phyloP scores from a whole-genome alignment of 2,797 vertebrate genomes.

The Poecilia wingei region DNA sequence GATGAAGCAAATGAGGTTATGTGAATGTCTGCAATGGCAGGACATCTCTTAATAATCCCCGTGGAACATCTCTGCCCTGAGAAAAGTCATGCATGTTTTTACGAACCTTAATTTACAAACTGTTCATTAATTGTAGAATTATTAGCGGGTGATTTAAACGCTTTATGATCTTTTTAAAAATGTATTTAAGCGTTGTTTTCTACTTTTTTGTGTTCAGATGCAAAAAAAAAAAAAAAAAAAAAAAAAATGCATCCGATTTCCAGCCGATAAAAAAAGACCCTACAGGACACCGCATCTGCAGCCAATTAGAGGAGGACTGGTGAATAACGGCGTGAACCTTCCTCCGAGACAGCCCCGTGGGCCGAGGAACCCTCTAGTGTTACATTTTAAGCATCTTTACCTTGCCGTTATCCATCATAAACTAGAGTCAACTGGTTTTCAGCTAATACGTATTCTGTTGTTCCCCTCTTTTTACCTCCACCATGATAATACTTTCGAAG shows the following conservation, averaged over 20 bases:
- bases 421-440: constrained; percentile 58
- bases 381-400: constrained; percentile 82
- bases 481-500: background rate
- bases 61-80: constrained; percentile 15
- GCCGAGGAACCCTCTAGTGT: constrained; percentile 82
- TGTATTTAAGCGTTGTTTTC: background rate
- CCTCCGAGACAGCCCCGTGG: constrained; percentile 78
- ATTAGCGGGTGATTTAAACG: background rate
- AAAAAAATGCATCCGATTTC: constrained; percentile 80
- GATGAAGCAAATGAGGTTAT: constrained; percentile 43
- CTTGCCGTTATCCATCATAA: constrained; percentile 80
- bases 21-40: constrained; percentile 20
- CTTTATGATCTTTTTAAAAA: background rate
- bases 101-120: background rate
- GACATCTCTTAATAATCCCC: constrained; percentile 15
- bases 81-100: constrained; percentile 19
- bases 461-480: background rate
- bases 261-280: constrained; percentile 75
- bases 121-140: background rate
- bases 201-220: constrained; percentile 51
- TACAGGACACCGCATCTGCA: constrained; percentile 81
- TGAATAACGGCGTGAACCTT: constrained; percentile 82
- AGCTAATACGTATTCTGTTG: constrained; percentile 33
- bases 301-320: constrained; percentile 83
- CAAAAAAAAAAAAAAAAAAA: constrained; percentile 71